Conservation (phyloP, 2,888 invertebrate genomes). For the Fragum sueziense region DNA sequence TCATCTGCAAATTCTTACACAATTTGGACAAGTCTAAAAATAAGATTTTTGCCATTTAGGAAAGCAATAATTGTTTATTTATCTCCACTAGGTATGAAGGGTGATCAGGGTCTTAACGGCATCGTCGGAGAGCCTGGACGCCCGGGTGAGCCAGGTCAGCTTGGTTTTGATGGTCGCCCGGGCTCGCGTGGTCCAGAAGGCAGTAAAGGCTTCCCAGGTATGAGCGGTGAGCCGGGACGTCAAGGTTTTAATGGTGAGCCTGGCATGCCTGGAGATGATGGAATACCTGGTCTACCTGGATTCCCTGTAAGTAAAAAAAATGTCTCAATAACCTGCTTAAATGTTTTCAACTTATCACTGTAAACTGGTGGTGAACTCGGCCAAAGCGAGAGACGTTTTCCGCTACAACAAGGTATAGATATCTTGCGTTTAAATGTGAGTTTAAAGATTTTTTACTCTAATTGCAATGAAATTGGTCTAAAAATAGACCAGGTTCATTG, state of each 20-base stretch:
- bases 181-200: constrained; percentile 58
- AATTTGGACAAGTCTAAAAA: no score
- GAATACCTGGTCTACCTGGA: constrained; percentile 62
- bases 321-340: no score
- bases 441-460: no score
- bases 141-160: constrained; percentile 53
- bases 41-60: no score
- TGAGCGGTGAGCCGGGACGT: constrained; percentile 50
- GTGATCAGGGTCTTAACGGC: constrained; percentile 59
- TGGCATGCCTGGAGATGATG: constrained; percentile 61
- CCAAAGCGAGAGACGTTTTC: no score
- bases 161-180: constrained; percentile 60
- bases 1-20: no score
- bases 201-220: constrained; percentile 53
- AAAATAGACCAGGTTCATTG: no score
- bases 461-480: no score
- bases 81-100: constrained; percentile 53
- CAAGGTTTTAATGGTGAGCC: constrained; percentile 45
- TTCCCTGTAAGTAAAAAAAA: constrained; percentile 42
- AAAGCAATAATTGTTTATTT: background rate
- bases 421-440: no score
- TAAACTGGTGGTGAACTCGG: no score
- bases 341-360: no score
- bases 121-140: constrained; percentile 47
- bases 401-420: no score